A percentile compares a stretch with the other conserved stretches of the same genome.
These are phyloP conservation scores for Drosophila demipolita DNA, from an alignment of 2,888 invertebrate genomes.

Conservation along the genomic window DNA sequence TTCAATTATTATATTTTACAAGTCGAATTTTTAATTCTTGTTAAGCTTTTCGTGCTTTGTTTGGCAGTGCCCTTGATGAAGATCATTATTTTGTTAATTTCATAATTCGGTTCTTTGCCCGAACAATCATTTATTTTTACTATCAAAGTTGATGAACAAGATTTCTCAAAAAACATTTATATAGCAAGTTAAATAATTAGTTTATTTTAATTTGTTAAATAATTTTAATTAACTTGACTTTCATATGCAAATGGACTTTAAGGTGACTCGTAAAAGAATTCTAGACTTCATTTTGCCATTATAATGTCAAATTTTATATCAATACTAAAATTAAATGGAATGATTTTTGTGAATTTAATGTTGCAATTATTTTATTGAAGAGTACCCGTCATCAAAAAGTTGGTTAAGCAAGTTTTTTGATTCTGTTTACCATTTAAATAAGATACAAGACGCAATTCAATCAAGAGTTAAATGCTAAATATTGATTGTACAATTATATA, in stretches of 20 bases:
- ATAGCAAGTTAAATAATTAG: not conserved
- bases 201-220: slow-evolving; percentile 7
- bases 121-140: not conserved
- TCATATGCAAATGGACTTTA: slow-evolving; percentile 14
- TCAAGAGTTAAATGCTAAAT: slow-evolving; percentile 30
- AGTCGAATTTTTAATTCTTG: not conserved
- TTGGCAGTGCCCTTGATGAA: not conserved
- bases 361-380: slow-evolving; percentile 5
- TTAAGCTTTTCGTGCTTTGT: not conserved
- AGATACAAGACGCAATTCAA: slow-evolving; percentile 16
- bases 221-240: slow-evolving; percentile 18
- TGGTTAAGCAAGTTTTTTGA: slow-evolving; percentile 15
- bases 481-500: slow-evolving; percentile 33
- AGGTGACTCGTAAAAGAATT: slow-evolving; percentile 21
- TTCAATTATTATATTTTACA: not conserved
- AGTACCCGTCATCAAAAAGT: not conserved
- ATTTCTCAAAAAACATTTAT: not conserved
- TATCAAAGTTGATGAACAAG: not conserved
- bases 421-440: slow-evolving; percentile 27
- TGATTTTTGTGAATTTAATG: slow-evolving; percentile 25
- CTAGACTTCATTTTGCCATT: slow-evolving; percentile 34
- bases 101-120: not conserved
- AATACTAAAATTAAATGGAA: not conserved
- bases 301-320: slow-evolving; percentile 36
- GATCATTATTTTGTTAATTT: not conserved